phyloP scores from a whole-genome alignment of 1,140 invertebrate species.

The Scaptomyza hsui region DNA sequence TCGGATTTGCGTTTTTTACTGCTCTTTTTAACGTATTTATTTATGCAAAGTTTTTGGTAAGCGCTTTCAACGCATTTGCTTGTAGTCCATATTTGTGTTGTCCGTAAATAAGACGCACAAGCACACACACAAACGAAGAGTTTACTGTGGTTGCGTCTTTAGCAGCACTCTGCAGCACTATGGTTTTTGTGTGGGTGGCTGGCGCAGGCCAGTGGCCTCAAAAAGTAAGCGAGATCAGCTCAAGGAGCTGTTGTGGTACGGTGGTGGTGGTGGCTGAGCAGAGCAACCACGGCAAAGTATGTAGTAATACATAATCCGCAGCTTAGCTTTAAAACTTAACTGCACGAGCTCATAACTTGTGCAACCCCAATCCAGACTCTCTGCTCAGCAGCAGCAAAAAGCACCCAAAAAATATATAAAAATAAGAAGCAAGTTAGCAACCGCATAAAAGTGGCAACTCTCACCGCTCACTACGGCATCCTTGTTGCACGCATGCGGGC shows the following conservation, averaged over 20 bases:
- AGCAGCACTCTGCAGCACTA: constrained; percentile 26
- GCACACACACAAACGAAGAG: constrained; percentile 27
- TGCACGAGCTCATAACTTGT: constrained; percentile 77
- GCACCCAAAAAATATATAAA: constrained; percentile 1
- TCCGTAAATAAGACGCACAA: constrained; percentile 64
- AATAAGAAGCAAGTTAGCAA: constrained; percentile 23
- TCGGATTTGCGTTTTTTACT: constrained; percentile 47
- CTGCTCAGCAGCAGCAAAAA: not conserved
- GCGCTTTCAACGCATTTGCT: constrained; percentile 69
- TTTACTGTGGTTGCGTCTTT: constrained; percentile 39
- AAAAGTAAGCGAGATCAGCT: constrained; percentile 37
- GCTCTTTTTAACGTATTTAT: constrained; percentile 42
- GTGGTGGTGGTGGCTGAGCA: not conserved
- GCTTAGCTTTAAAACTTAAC: constrained; percentile 80
- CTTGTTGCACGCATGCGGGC: constrained; percentile 54
- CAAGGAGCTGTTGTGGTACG: constrained; percentile 5
- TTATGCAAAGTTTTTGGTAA: constrained; percentile 58
- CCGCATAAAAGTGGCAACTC: constrained; percentile 42
- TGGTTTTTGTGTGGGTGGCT: constrained; percentile 5
- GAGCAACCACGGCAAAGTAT: constrained; percentile 67
- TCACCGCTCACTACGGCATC: constrained; percentile 28
- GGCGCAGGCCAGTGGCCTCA: constrained; percentile 49
- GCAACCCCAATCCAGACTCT: not conserved
- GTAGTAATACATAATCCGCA: constrained; percentile 67
- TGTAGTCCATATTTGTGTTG: constrained; percentile 60